Evolutionary conservation across 2,113 vertebrate species (phyloP).

Genomic region (Halcyon malimbica): DNA sequence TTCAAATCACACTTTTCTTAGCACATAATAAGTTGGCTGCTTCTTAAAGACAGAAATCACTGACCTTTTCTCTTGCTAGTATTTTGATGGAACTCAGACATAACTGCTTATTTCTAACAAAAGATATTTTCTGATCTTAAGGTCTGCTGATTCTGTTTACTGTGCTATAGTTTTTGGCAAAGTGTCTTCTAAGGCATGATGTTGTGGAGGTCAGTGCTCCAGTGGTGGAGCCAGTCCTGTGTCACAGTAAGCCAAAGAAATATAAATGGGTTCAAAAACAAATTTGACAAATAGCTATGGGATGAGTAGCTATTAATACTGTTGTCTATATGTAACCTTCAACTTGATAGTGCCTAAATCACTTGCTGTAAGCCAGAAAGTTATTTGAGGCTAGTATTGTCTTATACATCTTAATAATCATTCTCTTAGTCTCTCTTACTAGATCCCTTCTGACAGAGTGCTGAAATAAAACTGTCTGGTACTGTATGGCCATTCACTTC

Average conservation of each 20-base stretch:
- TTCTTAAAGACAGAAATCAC: background rate
- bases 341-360: background rate
- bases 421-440: background rate
- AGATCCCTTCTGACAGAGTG: background rate
- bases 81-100: background rate
- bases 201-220: background rate
- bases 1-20: background rate
- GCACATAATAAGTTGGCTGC: background rate
- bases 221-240: background rate
- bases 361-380: background rate
- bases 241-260: background rate
- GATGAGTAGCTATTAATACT: background rate
- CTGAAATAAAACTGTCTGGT: background rate
- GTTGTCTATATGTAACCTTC: background rate
- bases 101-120: background rate
- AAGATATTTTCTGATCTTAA: background rate
- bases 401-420: background rate
- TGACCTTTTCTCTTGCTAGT: background rate
- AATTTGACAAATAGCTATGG: background rate
- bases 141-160: background rate
- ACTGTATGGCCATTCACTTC: background rate
- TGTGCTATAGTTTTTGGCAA: background rate
- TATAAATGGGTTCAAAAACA: background rate
- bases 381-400: background rate
- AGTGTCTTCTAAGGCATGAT: background rate